A percentile compares a stretch with the other conserved stretches of the same genome.
These are phyloP conservation scores for Limnephilus marmoratus DNA, from an alignment of 2,888 invertebrate species.

Conservation along the genomic window DNA sequence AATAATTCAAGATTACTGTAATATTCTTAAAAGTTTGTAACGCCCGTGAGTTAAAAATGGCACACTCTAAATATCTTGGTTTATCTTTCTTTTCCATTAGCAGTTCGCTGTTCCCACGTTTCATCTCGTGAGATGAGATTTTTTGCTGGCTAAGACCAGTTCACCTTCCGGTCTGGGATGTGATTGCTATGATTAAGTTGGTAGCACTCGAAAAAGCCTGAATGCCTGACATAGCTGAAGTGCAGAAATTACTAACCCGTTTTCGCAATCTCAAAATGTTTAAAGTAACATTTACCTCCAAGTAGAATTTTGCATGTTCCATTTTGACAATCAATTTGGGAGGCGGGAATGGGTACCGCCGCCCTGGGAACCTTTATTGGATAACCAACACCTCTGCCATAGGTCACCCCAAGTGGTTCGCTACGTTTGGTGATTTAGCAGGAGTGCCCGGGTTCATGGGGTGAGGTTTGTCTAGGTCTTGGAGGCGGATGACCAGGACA, in stretches of 20 bases:
- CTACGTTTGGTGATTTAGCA: no score
- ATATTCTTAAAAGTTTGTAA: neutral
- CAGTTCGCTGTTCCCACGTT: neutral
- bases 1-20: neutral
- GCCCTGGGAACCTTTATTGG: no score
- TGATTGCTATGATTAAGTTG: conserved; percentile 2
- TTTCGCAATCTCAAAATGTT: neutral
- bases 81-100: neutral
- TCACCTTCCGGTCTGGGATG: neutral
- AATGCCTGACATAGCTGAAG: neutral
- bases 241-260: neutral
- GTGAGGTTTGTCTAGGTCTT: no score
- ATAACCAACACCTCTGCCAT: no score
- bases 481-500: no score
- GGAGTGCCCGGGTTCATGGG: no score
- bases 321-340: no score
- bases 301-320: no score
- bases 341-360: no score
- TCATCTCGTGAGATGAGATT: neutral
- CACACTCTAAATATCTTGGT: neutral
- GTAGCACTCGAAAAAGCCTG: neutral
- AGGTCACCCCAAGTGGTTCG: no score
- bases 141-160: neutral
- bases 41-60: neutral
- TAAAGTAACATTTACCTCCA: neutral